phyloP scores from a whole-genome alignment of 2,113 vertebrate genomes.

The Scalopus aquaticus region DNA sequence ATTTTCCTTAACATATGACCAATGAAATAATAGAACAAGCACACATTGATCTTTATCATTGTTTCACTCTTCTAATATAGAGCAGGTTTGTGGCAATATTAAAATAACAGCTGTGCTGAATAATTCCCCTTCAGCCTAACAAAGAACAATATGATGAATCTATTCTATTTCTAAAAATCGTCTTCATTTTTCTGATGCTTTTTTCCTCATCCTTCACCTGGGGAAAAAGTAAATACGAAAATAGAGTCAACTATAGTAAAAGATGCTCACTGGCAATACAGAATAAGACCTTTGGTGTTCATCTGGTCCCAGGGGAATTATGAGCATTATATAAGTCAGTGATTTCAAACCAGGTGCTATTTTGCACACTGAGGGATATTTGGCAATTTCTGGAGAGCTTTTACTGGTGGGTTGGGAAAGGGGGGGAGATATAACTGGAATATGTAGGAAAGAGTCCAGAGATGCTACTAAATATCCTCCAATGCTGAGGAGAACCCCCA shows the following conservation, averaged over 20 bases:
- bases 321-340: background rate
- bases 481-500: background rate
- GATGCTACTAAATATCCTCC: background rate
- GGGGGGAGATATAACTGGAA: background rate
- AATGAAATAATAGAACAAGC: constrained; percentile 51
- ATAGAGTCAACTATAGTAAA: background rate
- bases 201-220: constrained; percentile 9
- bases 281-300: background rate
- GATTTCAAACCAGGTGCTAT: background rate
- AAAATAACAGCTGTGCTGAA: constrained; percentile 40
- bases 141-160: constrained; percentile 42
- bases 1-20: constrained; percentile 64
- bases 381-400: background rate
- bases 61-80: constrained; percentile 32
- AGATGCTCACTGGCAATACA: background rate
- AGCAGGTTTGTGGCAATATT: constrained; percentile 52
- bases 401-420: background rate
- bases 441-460: background rate
- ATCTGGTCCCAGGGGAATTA: background rate
- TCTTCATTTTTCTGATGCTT: constrained; percentile 18
- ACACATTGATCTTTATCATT: constrained; percentile 67
- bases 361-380: background rate
- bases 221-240: background rate
- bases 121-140: constrained; percentile 40
- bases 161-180: constrained; percentile 7